A percentile compares a stretch with the other conserved stretches of the same genome.
phyloP scores from a whole-genome alignment of 2,888 invertebrate species.

The Cylloceria caligata region DNA sequence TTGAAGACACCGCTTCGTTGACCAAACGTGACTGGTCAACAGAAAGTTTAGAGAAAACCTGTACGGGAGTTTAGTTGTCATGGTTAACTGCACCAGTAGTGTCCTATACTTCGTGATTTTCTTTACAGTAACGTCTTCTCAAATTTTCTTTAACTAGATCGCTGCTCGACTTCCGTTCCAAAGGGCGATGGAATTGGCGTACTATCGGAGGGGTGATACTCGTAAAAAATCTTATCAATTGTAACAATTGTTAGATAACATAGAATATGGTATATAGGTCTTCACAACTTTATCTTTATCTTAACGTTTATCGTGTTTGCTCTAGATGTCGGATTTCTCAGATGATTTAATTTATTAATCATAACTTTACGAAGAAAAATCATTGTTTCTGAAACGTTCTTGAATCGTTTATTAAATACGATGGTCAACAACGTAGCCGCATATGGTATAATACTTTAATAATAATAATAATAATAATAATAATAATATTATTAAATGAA shows the following conservation, averaged over 20 bases:
- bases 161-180: too few species aligned
- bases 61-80: not conserved
- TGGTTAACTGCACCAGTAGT: not conserved
- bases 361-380: not conserved
- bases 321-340: not conserved
- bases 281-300: too few species aligned
- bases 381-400: constrained; percentile 49
- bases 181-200: too few species aligned
- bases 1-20: constrained; percentile 70
- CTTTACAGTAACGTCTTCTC: not conserved
- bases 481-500: constrained; percentile 52
- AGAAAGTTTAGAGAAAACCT: constrained; percentile 51
- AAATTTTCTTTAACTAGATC: constrained; percentile 25
- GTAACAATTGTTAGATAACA: too few species aligned
- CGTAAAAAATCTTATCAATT: too few species aligned
- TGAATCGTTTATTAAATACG: constrained; percentile 78
- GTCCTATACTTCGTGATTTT: not conserved
- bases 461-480: constrained; percentile 46
- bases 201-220: too few species aligned
- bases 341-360: not conserved
- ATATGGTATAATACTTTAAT: constrained; percentile 35
- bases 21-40: constrained; percentile 25
- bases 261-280: too few species aligned
- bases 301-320: not conserved
- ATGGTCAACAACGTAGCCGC: constrained; percentile 74